Evolutionary conservation across 2,888 invertebrate species (phyloP).

Genomic region (Eupithecia pulchellata): DNA sequence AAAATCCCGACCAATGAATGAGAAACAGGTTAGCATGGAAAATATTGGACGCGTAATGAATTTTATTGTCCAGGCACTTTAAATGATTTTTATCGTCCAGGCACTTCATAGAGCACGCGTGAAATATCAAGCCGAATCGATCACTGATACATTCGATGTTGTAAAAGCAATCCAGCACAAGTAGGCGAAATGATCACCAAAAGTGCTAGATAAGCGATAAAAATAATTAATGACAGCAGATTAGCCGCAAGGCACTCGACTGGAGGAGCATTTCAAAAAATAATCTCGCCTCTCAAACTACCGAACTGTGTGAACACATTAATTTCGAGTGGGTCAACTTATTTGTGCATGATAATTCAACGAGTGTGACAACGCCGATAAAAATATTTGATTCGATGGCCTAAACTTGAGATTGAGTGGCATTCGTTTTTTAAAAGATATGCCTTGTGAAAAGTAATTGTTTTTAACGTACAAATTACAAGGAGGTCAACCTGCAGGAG

Average conservation of each 20-base stretch:
- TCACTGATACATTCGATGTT: conserved; percentile 55
- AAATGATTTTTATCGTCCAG: not conserved
- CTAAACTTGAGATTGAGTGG: conserved; percentile 17
- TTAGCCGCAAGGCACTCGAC: conserved; percentile 81
- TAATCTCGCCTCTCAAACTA: conserved; percentile 82
- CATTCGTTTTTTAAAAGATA: not conserved
- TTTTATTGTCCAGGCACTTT: not conserved
- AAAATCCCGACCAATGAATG: too few species aligned
- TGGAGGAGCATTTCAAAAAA: conserved; percentile 83
- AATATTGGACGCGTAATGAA: too few species aligned
- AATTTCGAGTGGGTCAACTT: conserved; percentile 80
- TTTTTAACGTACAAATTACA: not conserved
- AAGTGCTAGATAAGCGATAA: conserved; percentile 83
- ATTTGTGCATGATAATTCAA: conserved; percentile 73
- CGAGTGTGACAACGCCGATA: conserved; percentile 50
- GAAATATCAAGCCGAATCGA: conserved; percentile 48
- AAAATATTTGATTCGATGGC: conserved; percentile 36
- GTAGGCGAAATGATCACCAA: conserved; percentile 67
- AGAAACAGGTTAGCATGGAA: too few species aligned
- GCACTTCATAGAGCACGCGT: conserved; percentile 20
- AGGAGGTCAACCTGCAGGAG: too few species aligned
- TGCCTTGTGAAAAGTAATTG: not conserved
- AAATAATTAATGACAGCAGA: conserved; percentile 84
- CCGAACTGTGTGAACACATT: conserved; percentile 69
- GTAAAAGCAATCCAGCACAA: conserved; percentile 69